Evolutionary conservation across 2,113 vertebrate genomes (phyloP).

Genomic region (Dasyprocta punctata): DNA sequence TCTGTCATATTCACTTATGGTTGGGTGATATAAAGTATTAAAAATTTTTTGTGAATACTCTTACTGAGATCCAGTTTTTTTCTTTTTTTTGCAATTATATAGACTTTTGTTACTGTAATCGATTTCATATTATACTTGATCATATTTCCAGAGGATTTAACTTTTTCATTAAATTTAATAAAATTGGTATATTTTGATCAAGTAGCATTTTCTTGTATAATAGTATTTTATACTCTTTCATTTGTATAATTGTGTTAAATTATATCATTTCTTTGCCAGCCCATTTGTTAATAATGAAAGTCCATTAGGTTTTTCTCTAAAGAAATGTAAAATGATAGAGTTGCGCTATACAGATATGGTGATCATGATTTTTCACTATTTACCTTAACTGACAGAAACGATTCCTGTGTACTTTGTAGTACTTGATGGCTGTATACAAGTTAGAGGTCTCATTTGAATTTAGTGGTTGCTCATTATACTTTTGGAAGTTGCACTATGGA

Average conservation of each 20-base stretch:
- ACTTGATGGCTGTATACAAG: conserved; percentile 27
- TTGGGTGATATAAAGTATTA: neutral
- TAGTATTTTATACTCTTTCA: conserved; percentile 31
- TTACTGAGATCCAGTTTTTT: neutral
- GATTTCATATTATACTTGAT: conserved; percentile 35
- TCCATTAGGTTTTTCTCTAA: neutral
- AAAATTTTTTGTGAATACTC: neutral
- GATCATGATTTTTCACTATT: neutral
- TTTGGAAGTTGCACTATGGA: conserved; percentile 45
- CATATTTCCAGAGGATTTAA: conserved; percentile 44
- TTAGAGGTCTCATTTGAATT: conserved; percentile 59
- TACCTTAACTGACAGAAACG: neutral
- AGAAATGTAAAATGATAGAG: neutral
- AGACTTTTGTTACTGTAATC: conserved; percentile 7
- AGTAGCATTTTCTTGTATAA: neutral
- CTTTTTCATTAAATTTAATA: conserved; percentile 45
- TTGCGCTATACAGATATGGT: neutral
- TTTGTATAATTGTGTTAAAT: neutral
- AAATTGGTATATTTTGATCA: conserved; percentile 33
- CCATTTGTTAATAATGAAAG: neutral
- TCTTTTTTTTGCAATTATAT: neutral
- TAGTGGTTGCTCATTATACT: conserved; percentile 54
- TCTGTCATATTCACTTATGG: neutral
- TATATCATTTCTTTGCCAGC: neutral
- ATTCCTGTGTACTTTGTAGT: neutral